Evolutionary conservation across 2,113 vertebrate species (phyloP), one percentile per base, ranked within the genome.

Genomic region (Indicator indicator): DNA sequence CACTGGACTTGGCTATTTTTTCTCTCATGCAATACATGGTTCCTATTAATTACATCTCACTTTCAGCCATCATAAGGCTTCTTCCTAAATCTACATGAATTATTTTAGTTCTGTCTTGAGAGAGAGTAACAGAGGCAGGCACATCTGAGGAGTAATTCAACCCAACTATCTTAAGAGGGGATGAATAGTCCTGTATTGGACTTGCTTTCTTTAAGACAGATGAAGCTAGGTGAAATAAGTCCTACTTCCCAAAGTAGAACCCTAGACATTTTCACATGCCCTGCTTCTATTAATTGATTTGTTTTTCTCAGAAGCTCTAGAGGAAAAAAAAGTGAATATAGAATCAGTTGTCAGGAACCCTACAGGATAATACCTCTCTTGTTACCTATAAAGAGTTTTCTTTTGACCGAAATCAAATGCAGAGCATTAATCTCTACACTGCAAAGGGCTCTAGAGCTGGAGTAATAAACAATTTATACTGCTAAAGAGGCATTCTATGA

Each of bases 371-470:
- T 64, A 18, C 8, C 26, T 83, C 27, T 48, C 19, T 56, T 86
- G 33, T 64, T 72, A 67, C n/a, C 10, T 62, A 26, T 64, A 56
- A 42, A 63, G 27, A n/a, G 5, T 72, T 79, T 23, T 72, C 32
- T 62, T 63, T 30, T 81, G 36, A 36, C 27, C 74, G 60, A 81
- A 96, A 80, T 52, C 69, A 73, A 95, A 88, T 83, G 14, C 46
- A 44, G 73, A 70, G 7, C 40, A 30, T 73, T 82, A 83, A 70
- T 55, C 8, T 18, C 27, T 62, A 3, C 63, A 73, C 59, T 80
- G 50, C n/a, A 74, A 80, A 73, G 24, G 18, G 12, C 52, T 52
- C 40, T 77, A 24, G 46, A 77, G 36, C 36, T 77, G 44, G 40
- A 67, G 27, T 71, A 77, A 71, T 44, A 56, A 40, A 62, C 64